Percentiles rank a stretch among this genome's conserved stretches.
phyloP scores from a whole-genome alignment of 2,797 vertebrate genomes.

The Sardinella longiceps region DNA sequence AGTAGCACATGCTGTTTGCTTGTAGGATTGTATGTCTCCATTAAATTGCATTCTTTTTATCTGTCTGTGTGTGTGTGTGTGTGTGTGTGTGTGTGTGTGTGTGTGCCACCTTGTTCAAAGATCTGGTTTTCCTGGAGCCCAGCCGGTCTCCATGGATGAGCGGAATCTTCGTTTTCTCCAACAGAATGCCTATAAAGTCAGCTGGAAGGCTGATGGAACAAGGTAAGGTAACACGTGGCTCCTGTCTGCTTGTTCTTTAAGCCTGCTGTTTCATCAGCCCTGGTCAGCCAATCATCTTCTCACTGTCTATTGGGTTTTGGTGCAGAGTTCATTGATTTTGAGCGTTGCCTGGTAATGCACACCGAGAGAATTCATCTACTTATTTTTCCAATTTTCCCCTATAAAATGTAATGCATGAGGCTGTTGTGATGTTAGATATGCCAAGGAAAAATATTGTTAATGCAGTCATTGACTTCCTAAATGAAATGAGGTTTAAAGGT shows the following conservation, averaged over 20 bases:
- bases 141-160: slow-evolving; percentile 97
- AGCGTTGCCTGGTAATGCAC: neutral
- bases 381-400: neutral
- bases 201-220: slow-evolving; percentile 99
- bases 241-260: neutral
- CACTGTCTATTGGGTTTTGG: neutral
- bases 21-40: slow-evolving; percentile 30
- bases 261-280: neutral
- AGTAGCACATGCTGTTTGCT: slow-evolving; percentile 3
- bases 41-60: slow-evolving; percentile 35
- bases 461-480: neutral
- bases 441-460: neutral
- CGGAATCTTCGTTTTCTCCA: slow-evolving; percentile 92
- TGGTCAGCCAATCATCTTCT: neutral
- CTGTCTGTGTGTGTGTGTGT: slow-evolving; percentile 5
- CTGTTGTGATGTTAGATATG: neutral
- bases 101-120: slow-evolving; percentile 68
- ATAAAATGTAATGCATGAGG: neutral
- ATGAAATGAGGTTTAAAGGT: too few relatives aligned
- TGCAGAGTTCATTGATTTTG: neutral
- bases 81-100: slow-evolving; percentile 29
- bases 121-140: slow-evolving; percentile 95
- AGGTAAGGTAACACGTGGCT: slow-evolving; percentile 80
- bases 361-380: neutral
- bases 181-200: slow-evolving; percentile 97